Percentiles rank a stretch among this genome's conserved stretches.
phyloP scores from a whole-genome alignment of 2,888 invertebrate species.

The Stratiomys singularior region DNA sequence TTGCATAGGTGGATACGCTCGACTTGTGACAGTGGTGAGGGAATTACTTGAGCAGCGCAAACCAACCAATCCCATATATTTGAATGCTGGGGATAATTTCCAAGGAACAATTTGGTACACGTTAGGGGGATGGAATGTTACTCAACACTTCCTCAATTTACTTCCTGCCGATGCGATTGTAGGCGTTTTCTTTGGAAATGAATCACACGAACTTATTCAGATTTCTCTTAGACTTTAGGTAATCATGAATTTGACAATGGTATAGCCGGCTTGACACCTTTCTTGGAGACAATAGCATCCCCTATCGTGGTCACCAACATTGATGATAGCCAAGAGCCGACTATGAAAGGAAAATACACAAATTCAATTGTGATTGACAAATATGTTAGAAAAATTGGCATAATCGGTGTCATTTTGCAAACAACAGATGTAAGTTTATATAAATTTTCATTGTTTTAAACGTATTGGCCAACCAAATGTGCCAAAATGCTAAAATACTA shows the following conservation, averaged over 20 bases:
- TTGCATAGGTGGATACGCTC: conserved; percentile 78
- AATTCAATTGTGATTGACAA: conserved; percentile 74
- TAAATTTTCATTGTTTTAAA: too few species aligned
- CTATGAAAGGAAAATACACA: conserved; percentile 70
- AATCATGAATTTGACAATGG: conserved; percentile 90
- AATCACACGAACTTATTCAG: neutral
- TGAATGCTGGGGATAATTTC: conserved; percentile 87
- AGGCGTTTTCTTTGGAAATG: conserved; percentile 55
- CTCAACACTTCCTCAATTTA: conserved; percentile 79
- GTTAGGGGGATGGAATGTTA: conserved; percentile 77
- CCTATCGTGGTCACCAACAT: conserved; percentile 82
- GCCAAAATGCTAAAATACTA: too few species aligned
- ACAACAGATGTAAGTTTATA: conserved; percentile 70
- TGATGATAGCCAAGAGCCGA: conserved; percentile 75
- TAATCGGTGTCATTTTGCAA: conserved; percentile 80
- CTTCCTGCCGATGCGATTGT: conserved; percentile 82
- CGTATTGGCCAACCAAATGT: too few species aligned
- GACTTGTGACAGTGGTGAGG: conserved; percentile 71
- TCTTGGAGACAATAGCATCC: conserved; percentile 72
- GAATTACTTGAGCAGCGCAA: conserved; percentile 64
- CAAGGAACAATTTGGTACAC: conserved; percentile 89
- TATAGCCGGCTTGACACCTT: conserved; percentile 77
- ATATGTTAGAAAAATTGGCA: conserved; percentile 75
- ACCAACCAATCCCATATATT: conserved; percentile 70
- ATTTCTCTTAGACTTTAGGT: conserved; percentile 74